Conservation (phyloP, 2,888 invertebrate genomes). For the Nephrotoma guestfalica region DNA sequence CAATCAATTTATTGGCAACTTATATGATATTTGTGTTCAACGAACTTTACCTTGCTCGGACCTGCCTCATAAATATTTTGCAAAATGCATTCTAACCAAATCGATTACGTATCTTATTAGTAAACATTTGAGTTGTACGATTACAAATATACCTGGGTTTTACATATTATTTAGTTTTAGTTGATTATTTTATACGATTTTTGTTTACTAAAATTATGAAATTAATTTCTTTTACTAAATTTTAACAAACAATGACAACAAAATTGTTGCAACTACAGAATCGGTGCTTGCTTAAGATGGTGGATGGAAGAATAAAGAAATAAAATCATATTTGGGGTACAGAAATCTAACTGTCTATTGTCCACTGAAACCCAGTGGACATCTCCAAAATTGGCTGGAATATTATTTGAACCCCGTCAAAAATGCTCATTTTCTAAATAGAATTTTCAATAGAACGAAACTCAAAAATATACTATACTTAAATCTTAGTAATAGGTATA, state of each 20-base stretch:
- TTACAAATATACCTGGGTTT: neutral
- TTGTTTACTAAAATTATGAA: neutral
- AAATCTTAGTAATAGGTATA: too few relatives aligned
- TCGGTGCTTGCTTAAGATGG: conserved; percentile 17
- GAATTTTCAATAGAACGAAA: too few relatives aligned
- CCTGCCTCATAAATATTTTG: conserved; percentile 24
- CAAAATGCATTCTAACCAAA: conserved; percentile 6
- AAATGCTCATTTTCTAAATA: too few relatives aligned
- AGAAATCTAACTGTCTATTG: too few relatives aligned
- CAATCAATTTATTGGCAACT: conserved; percentile 19
- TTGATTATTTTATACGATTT: neutral
- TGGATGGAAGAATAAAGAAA: conserved; percentile 20
- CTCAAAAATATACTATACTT: too few relatives aligned
- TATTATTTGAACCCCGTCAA: too few relatives aligned
- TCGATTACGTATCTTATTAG: too few relatives aligned
- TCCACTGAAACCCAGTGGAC: too few relatives aligned
- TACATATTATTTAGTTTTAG: neutral
- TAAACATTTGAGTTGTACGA: neutral
- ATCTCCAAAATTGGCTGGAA: too few relatives aligned
- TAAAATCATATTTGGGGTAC: conserved; percentile 27
- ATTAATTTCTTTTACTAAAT: too few relatives aligned
- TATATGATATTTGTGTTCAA: conserved; percentile 27
- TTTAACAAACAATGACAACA: conserved; percentile 3
- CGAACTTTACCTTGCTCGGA: conserved; percentile 24
- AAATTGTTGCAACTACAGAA: conserved; percentile 16